Conservation (phyloP, 2,888 invertebrate genomes). For the Ceraclea dissimilis region DNA sequence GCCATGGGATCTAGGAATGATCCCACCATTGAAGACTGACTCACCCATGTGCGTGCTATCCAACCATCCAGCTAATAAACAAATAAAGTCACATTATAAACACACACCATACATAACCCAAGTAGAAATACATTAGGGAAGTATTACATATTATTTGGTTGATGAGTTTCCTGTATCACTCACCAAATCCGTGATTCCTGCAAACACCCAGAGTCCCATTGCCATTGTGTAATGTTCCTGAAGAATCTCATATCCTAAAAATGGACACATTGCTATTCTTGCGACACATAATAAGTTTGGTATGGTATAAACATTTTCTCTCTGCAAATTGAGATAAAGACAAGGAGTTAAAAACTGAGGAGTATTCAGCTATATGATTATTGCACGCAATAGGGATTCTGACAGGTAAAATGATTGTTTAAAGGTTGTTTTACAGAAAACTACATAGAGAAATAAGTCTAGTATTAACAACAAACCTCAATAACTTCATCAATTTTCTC, state of each 20-base stretch:
- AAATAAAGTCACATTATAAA: no score
- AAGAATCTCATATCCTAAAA: constrained; percentile 81
- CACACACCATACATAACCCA: neutral
- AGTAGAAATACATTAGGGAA: constrained; percentile 6
- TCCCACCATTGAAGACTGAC: constrained; percentile 88
- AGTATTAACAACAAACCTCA: constrained; percentile 48
- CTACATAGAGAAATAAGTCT: no score
- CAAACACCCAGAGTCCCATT: constrained; percentile 71
- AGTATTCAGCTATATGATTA: neutral
- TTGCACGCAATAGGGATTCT: no score
- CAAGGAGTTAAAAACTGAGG: no score
- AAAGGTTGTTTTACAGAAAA: no score
- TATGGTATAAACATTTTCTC: constrained; percentile 87
- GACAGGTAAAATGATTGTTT: no score
- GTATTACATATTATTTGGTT: no score
- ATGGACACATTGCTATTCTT: constrained; percentile 80
- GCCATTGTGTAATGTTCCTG: constrained; percentile 74
- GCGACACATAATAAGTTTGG: constrained; percentile 86
- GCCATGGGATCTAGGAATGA: constrained; percentile 96
- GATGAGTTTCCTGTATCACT: no score
- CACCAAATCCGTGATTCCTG: constrained; percentile 89
- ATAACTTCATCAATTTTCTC: constrained; percentile 68
- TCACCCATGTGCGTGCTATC: constrained; percentile 88
- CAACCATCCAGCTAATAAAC: constrained; percentile 78
- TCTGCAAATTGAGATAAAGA: constrained; percentile 35